A percentile compares a stretch with the other conserved stretches of the same genome.
These are phyloP conservation scores for Xiphophorus birchmanni DNA, from an alignment of 2,797 vertebrate genomes.

Conservation along the genomic window DNA sequence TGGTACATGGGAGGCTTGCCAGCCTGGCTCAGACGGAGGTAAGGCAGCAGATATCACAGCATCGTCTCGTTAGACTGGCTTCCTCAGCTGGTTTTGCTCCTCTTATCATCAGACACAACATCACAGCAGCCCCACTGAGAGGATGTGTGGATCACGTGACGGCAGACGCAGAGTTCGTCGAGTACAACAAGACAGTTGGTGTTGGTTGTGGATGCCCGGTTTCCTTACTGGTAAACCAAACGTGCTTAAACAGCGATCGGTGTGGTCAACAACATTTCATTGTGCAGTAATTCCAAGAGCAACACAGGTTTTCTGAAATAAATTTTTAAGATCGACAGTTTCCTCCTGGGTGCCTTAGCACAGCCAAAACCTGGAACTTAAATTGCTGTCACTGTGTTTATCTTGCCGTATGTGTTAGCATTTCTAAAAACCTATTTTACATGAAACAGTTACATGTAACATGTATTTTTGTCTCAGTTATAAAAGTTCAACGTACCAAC, in stretches of 20 bases:
- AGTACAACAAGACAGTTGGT: slow-evolving; percentile 50
- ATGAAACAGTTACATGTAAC: background rate
- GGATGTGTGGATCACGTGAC: slow-evolving; percentile 60
- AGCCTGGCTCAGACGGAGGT: slow-evolving; percentile 80
- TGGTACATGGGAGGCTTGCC: slow-evolving; percentile 89
- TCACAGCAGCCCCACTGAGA: slow-evolving; percentile 58
- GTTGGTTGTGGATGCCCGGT: slow-evolving; percentile 61
- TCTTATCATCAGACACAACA: slow-evolving; percentile 61
- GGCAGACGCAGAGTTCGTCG: background rate
- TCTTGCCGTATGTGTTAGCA: background rate
- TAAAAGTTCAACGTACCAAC: background rate
- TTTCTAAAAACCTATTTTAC: background rate
- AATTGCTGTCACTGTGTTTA: background rate
- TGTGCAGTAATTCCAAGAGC: background rate
- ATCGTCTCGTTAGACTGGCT: background rate
- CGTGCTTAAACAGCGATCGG: background rate
- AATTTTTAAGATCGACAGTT: background rate
- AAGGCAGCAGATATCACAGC: slow-evolving; percentile 52
- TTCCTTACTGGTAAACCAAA: slow-evolving; percentile 54
- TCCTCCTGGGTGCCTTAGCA: background rate
- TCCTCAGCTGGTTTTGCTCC: background rate
- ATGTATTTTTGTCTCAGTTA: background rate
- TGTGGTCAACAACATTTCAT: background rate
- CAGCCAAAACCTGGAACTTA: background rate
- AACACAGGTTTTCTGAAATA: background rate